Conservation (phyloP, 2,113 vertebrate genomes). For the Passer montanus region DNA sequence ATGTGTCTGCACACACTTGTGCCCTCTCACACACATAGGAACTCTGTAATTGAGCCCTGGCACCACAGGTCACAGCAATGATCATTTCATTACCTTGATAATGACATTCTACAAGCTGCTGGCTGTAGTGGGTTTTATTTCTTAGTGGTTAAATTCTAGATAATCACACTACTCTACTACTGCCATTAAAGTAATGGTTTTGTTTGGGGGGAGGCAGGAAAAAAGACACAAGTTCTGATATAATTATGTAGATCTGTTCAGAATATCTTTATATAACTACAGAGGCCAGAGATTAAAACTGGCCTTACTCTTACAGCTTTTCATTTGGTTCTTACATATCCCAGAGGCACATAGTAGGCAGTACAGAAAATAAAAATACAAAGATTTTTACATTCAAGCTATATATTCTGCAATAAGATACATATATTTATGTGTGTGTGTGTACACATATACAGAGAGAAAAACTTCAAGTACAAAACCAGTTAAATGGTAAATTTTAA, state of each 20-base stretch:
- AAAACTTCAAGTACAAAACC: conserved; percentile 40
- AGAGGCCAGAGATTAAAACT: conserved; percentile 12
- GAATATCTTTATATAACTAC: conserved; percentile 14
- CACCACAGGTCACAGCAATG: background rate
- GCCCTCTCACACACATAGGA: background rate
- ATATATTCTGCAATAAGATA: conserved; percentile 21
- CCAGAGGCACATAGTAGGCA: conserved; percentile 51
- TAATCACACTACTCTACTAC: background rate
- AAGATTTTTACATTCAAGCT: conserved; percentile 30
- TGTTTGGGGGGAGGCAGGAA: background rate
- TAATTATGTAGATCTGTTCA: background rate
- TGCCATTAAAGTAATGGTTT: background rate
- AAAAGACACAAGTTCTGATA: background rate
- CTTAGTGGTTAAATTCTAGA: background rate
- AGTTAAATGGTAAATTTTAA: conserved; percentile 14
- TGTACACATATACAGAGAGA: background rate
- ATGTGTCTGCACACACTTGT: background rate
- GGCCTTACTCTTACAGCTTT: conserved; percentile 19
- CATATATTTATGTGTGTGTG: background rate
- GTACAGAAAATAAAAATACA: conserved; percentile 58
- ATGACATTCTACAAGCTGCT: background rate
- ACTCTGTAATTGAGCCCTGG: background rate
- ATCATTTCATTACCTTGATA: background rate
- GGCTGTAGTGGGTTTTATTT: conserved; percentile 4
- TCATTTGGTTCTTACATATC: conserved; percentile 12